Conservation (phyloP, 2,888 invertebrate species). For the Frankliniella fusca region DNA sequence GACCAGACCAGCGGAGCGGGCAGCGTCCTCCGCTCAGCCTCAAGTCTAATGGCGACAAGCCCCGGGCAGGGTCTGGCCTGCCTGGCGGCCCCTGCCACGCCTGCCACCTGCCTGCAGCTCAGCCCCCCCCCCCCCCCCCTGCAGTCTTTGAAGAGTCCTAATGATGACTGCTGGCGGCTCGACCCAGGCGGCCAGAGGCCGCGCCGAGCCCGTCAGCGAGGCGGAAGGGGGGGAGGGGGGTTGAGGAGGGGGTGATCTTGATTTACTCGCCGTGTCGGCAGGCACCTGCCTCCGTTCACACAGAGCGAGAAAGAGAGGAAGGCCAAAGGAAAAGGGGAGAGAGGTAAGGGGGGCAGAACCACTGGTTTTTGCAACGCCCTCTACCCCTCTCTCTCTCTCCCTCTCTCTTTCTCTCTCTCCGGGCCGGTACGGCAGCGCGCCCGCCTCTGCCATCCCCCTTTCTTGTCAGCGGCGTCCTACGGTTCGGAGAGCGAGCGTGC, state of each 20-base stretch:
- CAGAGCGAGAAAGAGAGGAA: not conserved
- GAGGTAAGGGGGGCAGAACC: not conserved
- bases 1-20: no score
- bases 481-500: no score
- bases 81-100: no score
- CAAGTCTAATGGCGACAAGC: not conserved
- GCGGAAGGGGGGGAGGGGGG: not conserved
- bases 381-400: not conserved
- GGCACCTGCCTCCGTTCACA: slow-evolving; percentile 21
- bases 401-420: not conserved
- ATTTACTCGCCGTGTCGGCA: slow-evolving; percentile 12
- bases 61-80: not conserved
- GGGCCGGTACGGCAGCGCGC: not conserved
- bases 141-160: slow-evolving; percentile 1
- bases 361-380: not conserved
- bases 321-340: not conserved
- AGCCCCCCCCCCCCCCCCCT: not conserved
- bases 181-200: not conserved
- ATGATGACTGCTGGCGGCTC: not conserved
- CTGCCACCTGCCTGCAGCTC: not conserved
- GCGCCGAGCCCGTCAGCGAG: not conserved
- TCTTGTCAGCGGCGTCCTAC: no score
- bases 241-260: not conserved
- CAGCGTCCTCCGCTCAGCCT: not conserved
- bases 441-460: no score